Percentiles rank a stretch among this genome's conserved stretches.
Evolutionary conservation across 2,888 invertebrate genomes (phyloP).

Genomic region (Eurois occulta): DNA sequence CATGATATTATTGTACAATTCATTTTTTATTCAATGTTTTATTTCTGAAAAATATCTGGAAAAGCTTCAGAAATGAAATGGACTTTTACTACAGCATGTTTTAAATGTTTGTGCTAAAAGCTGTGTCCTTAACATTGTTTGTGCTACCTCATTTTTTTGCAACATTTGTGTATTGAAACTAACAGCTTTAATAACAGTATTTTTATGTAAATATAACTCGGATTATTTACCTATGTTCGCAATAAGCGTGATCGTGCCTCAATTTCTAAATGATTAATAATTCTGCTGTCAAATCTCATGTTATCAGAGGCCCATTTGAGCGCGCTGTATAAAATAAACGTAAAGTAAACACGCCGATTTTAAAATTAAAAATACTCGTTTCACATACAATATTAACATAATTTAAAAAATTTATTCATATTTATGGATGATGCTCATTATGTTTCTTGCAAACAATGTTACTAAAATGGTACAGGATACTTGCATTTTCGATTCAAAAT

Average conservation of each 20-base stretch:
- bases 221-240: not conserved
- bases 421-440: too few species aligned
- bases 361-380: too few species aligned
- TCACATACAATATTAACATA: too few species aligned
- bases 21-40: not conserved
- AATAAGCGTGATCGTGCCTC: not conserved
- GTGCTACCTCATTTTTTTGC: constrained; percentile 17
- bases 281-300: not conserved
- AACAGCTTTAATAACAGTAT: constrained; percentile 12
- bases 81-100: constrained; percentile 24
- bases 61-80: not conserved
- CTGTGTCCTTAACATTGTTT: constrained; percentile 2
- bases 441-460: too few species aligned
- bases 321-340: too few species aligned
- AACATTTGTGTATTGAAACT: constrained; percentile 12
- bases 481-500: too few species aligned
- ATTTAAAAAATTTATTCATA: too few species aligned
- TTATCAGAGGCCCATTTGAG: too few species aligned
- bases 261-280: not conserved
- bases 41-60: not conserved
- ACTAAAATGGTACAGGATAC: too few species aligned
- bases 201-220: not conserved
- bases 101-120: constrained; percentile 21
- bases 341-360: too few species aligned
- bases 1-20: not conserved